Evolutionary conservation across 2,888 invertebrate genomes (phyloP), one percentile per base, ranked within the genome.

Genomic region (Trilocha varians): DNA sequence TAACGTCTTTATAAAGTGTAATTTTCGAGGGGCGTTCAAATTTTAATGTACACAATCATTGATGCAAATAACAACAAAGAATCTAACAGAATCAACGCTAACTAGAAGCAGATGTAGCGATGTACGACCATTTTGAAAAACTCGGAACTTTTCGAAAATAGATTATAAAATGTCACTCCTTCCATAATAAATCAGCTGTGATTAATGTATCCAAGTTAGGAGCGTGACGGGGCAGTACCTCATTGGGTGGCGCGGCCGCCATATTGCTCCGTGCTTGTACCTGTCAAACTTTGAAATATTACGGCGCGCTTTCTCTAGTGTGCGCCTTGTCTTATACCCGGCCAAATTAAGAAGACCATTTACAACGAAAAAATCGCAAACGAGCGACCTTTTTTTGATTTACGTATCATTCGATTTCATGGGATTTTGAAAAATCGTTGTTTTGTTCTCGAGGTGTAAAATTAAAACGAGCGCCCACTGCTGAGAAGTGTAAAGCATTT

Each of bases 131-230:
- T 79, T 83, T 82, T 82, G 83, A 83, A 85, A 83, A 85, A 83
- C 71, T 73, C 72, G 65, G 60, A 63, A 74, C n/a, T 77, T 83
- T 82, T 80, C 83, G 73, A 82, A 83, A 84, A 84, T 84, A 84
- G 84, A 83, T 78, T 78, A 83, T 82, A 80, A 82, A 82, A 80
- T 80, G 84, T 84, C 84, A 84, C 83, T 82, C 83, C 78, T 84
- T 78, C 77, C 66, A 59, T 67, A 69, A 82, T 84, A 84, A 83
- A 85, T 85, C 85, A 80, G 69, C 52, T 62, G 76, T 83, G 84
- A 85, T 84, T 77, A 83, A 85, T 83, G 84, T 73, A 62, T 61
- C 66, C 65, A 68, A 76, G 73, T 73, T 68, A 70, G 73, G 68
- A 77, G 65, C 74, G 80, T 83, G 82, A 84, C 84, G 78, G 67